phyloP scores from a whole-genome alignment of 1,140 invertebrate genomes.

The Pseudomyrmex cubaensis region DNA sequence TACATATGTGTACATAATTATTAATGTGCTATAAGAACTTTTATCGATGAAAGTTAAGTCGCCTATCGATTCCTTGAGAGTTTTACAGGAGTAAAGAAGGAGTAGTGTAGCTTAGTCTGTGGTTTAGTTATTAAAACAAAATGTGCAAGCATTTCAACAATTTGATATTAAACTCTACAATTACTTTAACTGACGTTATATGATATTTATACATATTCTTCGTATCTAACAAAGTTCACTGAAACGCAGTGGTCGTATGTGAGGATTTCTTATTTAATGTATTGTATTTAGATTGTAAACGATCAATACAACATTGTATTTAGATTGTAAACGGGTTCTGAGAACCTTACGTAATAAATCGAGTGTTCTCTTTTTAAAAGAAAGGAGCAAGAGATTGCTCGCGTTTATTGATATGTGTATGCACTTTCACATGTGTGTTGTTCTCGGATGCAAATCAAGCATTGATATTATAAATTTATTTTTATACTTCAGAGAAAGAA shows the following conservation, averaged over 20 bases:
- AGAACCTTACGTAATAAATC: slow-evolving; percentile 7
- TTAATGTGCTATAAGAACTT: background rate
- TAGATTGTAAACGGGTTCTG: slow-evolving; percentile 15
- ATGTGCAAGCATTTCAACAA: background rate
- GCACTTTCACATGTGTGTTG: background rate
- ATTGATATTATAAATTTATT: slow-evolving; percentile 25
- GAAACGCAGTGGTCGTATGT: too few species aligned
- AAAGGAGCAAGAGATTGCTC: background rate
- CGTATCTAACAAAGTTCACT: background rate
- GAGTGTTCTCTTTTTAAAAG: background rate
- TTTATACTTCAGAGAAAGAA: slow-evolving; percentile 26
- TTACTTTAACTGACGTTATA: background rate
- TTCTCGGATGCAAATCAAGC: background rate
- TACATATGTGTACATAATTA: background rate
- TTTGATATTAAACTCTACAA: background rate
- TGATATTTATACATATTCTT: background rate
- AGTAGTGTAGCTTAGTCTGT: background rate
- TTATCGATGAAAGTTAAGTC: background rate
- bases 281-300: too few species aligned
- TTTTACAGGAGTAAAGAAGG: background rate
- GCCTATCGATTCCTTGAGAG: background rate
- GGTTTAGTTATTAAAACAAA: background rate
- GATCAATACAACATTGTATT: background rate
- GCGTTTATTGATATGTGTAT: background rate
- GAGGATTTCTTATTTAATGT: too few species aligned